A percentile compares a stretch with the other conserved stretches of the same genome.
Conservation (phyloP, 2,113 vertebrate species). For the Chamaea fasciata region DNA sequence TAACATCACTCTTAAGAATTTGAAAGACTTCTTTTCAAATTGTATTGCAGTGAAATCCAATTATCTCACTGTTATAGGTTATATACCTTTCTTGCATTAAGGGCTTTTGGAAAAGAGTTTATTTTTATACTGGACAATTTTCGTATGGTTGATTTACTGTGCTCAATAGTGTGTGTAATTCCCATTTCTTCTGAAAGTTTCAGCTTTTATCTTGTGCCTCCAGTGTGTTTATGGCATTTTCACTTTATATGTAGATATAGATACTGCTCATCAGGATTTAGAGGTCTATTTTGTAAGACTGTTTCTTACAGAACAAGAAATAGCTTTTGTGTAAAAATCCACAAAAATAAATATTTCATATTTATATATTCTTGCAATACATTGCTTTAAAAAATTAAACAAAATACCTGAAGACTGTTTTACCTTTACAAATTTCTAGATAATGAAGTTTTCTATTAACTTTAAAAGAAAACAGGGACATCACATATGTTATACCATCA, state of each 20-base stretch:
- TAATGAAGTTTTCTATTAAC: not conserved
- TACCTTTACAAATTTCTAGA: not conserved
- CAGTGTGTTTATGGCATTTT: slow-evolving; percentile 3
- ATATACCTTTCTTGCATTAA: not conserved
- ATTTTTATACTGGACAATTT: slow-evolving; percentile 18
- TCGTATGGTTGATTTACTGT: slow-evolving; percentile 17
- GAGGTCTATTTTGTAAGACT: not conserved
- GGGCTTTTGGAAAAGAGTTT: not conserved
- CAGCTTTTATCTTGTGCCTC: slow-evolving; percentile 7
- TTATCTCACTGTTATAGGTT: not conserved
- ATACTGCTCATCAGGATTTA: not conserved
- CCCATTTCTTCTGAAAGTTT: slow-evolving; percentile 4
- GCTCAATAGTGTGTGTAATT: not conserved
- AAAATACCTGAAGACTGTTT: not conserved
- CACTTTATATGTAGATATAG: not conserved
- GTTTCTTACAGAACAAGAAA: not conserved
- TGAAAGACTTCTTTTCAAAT: not conserved
- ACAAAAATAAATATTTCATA: not conserved
- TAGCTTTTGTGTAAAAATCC: not conserved
- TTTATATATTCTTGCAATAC: not conserved
- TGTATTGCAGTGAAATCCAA: not conserved
- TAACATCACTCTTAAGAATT: not conserved
- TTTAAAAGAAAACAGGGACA: not conserved
- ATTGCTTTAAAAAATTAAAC: not conserved
- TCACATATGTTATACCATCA: not conserved